Evolutionary conservation across 1,140 invertebrate genomes (phyloP), one percentile per base, ranked within the genome.

Genomic region (Wasmannia auropunctata): DNA sequence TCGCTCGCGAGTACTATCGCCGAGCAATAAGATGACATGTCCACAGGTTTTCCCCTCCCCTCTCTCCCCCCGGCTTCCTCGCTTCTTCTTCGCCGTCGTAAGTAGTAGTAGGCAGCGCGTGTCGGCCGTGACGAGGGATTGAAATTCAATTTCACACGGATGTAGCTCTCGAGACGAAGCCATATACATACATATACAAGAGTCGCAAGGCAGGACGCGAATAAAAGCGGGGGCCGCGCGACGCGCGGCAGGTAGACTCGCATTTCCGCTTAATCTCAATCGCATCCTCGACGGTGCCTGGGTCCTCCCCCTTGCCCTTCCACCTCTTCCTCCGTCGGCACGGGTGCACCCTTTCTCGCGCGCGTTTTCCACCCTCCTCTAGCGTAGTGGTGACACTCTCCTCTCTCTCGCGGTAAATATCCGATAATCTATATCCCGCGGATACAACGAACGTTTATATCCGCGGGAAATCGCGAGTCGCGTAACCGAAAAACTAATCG

Each of bases 401-500:
- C n/a, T n/a, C 6, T 46, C 67, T 43, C n/a, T n/a, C 79, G 67
- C 67, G 67, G 79, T 83, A 83, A 74, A 83, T 83, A 83, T 83
- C 79, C 79, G 67, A 83, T 83, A 83, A 83, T 83, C 79, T 83
- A 83, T 81, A 81, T 81, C 79, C 79, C 79, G 79, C 51, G 79
- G 79, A 81, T 81, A 81, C 79, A 81, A 81, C 79, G 79, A 83
- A 58, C 67, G 79, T 69, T 83, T 83, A 83, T 83, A 83, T 83
- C 79, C 67, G 67, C 79, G 79, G 79, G 79, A 83, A 83, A 83
- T 83, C 79, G 67, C 67, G 67, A 72, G 67, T 72, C 79, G 79
- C 79, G 79, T 83, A 83, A 83, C 79, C 79, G 79, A 83, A 83
- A 83, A 83, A 83, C 79, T 83, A 83, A 83, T 83, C 79, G 79